Base-by-base conservation (phyloP, 2,888 invertebrate species). In the Spodoptera littoralis region DNA sequence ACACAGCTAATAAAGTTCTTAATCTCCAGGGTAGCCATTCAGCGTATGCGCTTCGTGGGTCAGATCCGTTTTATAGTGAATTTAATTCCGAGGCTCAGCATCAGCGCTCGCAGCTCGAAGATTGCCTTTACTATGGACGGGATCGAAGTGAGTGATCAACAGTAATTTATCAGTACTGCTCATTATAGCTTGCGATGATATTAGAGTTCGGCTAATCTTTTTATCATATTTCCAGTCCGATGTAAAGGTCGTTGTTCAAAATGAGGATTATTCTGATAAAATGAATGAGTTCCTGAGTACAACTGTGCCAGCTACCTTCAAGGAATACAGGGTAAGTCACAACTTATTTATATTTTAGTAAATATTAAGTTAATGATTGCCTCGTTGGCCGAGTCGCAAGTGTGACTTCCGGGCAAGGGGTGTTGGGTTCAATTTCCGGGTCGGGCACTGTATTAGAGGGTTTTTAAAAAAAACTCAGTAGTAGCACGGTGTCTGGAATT, bases 61-160 rank as follows among this genome's bases (percentile, higher is more conserved):
- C 67, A 82, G 0, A 70, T 84, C 0, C 79, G 79, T 4, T 48
- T 90, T 1, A 80, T 65, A 45, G 0, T 89, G 0, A 86, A 84
- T 8, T 64, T 88, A 61, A 80, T 88, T 66, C 60, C 76, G 1
- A 91, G 90, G 1, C 82, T 90, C 58, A 75, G 76, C 11, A 51
- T 92, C 43, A 81, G 81, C 9, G 36, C 8, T 36, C 36, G 36
- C 13, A 79, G 76, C 4, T 8, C 90, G 0, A 53, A 41, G 0
- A 36, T 88, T 0, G 57, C 77, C 41, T 86, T 91, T 69, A 77
- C 71, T 8, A 57, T 92, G 42, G 84, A 77, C 8, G 58, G 45
- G 12, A 50, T 69, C 9, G 30, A 64, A 27, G 68, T 69, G 11
- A 53, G 70, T 43, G 2, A 2, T 44, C 36, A 36, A 36, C 6